phyloP scores from a whole-genome alignment of 2,888 invertebrate genomes.

The Sphinx pinastri region DNA sequence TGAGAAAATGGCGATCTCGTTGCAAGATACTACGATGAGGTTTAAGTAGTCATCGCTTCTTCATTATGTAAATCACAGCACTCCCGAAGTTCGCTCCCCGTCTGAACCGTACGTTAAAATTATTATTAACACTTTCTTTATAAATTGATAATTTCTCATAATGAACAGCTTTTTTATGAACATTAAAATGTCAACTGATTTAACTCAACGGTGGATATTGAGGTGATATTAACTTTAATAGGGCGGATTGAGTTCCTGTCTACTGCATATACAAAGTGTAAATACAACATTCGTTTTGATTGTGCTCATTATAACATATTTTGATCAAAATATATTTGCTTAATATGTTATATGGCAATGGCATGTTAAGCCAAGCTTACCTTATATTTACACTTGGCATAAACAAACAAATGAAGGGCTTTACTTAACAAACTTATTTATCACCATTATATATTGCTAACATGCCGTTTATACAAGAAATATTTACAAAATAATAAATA shows the following conservation, averaged over 20 bases:
- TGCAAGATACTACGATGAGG: conserved; percentile 10
- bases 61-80: conserved; percentile 18
- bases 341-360: conserved; percentile 21
- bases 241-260: conserved; percentile 24
- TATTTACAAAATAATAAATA: conserved; percentile 17
- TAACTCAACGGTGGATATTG: conserved; percentile 5
- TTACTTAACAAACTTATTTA: background rate
- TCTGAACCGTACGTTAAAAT: conserved; percentile 6
- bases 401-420: background rate
- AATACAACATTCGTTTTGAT: conserved; percentile 12
- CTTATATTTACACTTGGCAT: conserved; percentile 20
- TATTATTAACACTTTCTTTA: background rate
- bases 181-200: background rate
- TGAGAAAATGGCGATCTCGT: conserved; percentile 14
- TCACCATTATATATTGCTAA: conserved; percentile 17
- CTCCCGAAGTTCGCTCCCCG: background rate
- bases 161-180: conserved; percentile 5
- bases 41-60: background rate
- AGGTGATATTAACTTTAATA: conserved; percentile 20
- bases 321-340: conserved; percentile 12
- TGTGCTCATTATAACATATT: conserved; percentile 14
- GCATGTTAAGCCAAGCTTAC: conserved; percentile 13
- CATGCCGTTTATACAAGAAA: conserved; percentile 19
- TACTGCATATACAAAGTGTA: conserved; percentile 21
- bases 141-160: conserved; percentile 10